Base-by-base conservation (phyloP, 64 coral and sea anemone genomes). In the Actinia tenebrosa region DNA sequence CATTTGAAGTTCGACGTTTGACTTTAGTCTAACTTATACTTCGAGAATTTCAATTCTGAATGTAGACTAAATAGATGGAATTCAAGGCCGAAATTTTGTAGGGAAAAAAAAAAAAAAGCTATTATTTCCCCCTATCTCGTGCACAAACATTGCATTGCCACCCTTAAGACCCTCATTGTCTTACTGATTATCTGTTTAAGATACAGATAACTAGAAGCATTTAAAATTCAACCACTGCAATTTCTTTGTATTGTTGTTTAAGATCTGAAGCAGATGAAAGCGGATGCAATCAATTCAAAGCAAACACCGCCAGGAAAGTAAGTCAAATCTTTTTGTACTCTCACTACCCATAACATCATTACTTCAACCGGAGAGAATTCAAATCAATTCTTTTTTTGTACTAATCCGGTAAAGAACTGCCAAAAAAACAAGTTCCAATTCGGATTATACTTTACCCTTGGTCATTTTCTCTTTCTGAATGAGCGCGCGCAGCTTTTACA, bases 281-380 rank as follows among this genome's bases (percentile, higher is more conserved):
- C 69, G 69, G 69, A 75, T 75, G 69, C 69, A 30, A 27, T 75
- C 69, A 75, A 75, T 75, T 75, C 69, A 75, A 75, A 75, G 25
- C 69, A 75, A 75, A 42, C 69, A 75, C 2, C 25, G 25, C 69
- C 69, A 75, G 69, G 0, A 75, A 75, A 75, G 69, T 75, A 75
- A 75, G 69, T 75, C 69, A 27, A 75, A 27, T 30, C 10, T 75
- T 75, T 8, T 42, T 72, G 63, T n/a, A 1, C 63, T 20, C 6
- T 72, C 69, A 72, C 22, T 42, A 23, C n/a, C 15, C 20, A 66
- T 23, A 66, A n/a, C 63, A n/a, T n/a, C 63, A 66, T 66, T 66
- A 66, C 4, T n/a, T 66, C 19, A 23, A 66, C 63, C 63, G 63
- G 63, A 66, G n/a, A 61, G 60, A 61, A 61, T 61, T 61, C 60